These are phyloP conservation scores for Adoxophyes honmai DNA, from an alignment of 1,140 invertebrate species.

Conservation along the genomic window DNA sequence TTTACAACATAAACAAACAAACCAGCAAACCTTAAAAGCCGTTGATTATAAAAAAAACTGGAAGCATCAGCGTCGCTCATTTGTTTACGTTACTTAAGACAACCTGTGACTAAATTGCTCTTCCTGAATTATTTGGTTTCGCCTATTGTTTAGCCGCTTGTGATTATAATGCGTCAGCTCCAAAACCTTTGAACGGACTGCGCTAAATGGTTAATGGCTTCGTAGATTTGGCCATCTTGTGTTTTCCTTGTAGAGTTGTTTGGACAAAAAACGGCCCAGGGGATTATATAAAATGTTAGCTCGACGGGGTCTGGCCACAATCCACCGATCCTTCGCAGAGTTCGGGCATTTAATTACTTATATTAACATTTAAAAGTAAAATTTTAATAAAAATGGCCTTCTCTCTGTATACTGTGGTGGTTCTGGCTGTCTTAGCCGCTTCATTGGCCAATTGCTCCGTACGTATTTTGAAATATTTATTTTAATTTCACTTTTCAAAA, in stretches of 20 bases:
- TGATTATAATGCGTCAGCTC: background rate
- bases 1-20: too few relatives aligned
- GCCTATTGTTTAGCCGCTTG: background rate
- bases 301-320: background rate
- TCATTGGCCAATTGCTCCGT: background rate
- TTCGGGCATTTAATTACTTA: background rate
- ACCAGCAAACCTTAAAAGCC: too few relatives aligned
- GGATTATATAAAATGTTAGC: constrained; percentile 3
- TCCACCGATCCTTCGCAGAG: background rate
- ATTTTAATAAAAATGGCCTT: constrained; percentile 3
- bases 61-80: background rate
- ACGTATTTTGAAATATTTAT: background rate
- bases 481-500: too few relatives aligned
- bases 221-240: constrained; percentile 1
- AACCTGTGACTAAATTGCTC: background rate
- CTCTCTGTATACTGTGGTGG: background rate
- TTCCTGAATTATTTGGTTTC: background rate
- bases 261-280: constrained; percentile 1
- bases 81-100: background rate
- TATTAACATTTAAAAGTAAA: background rate
- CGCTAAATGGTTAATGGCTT: background rate
- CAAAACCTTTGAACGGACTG: too few relatives aligned
- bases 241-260: constrained; percentile 8
- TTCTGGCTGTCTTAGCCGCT: background rate
- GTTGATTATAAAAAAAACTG: too few relatives aligned